phyloP scores from a whole-genome alignment of 1,140 invertebrate species.

The Drosophila tsacasi region DNA sequence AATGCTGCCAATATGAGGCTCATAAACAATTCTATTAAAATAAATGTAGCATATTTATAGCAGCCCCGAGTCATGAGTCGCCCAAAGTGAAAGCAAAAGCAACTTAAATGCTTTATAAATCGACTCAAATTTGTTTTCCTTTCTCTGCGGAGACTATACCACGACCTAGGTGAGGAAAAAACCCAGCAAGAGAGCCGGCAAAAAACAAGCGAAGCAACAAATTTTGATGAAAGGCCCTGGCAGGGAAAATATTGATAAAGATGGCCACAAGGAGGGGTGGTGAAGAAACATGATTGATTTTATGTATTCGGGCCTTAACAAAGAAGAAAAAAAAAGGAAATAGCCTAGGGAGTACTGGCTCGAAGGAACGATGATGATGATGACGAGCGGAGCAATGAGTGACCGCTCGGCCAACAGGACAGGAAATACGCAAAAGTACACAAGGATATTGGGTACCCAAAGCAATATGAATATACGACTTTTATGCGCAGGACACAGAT shows the following conservation, averaged over 20 bases:
- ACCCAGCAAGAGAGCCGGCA: not conserved
- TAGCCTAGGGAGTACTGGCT: slow-evolving; percentile 4
- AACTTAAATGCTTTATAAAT: slow-evolving; percentile 76
- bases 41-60: slow-evolving; percentile 81
- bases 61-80: slow-evolving; percentile 5
- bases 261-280: slow-evolving; percentile 1
- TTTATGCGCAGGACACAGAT: slow-evolving; percentile 59
- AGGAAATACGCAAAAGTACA: slow-evolving; percentile 76
- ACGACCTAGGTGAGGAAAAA: slow-evolving; percentile 11
- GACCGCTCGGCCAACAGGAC: slow-evolving; percentile 56
- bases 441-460: slow-evolving; percentile 70
- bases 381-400: slow-evolving; percentile 25
- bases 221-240: slow-evolving; percentile 56
- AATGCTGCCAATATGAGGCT: slow-evolving; percentile 51
- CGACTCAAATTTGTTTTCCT: slow-evolving; percentile 73
- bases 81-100: slow-evolving; percentile 52
- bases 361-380: slow-evolving; percentile 38
- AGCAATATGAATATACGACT: slow-evolving; percentile 32
- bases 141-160: not conserved
- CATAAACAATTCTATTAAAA: slow-evolving; percentile 84
- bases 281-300: slow-evolving; percentile 76
- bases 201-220: slow-evolving; percentile 55
- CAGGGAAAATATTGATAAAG: slow-evolving; percentile 54
- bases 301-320: slow-evolving; percentile 58
- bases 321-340: slow-evolving; percentile 10